phyloP scores from a whole-genome alignment of 2,113 vertebrate genomes.

The Urocolius indicus region DNA sequence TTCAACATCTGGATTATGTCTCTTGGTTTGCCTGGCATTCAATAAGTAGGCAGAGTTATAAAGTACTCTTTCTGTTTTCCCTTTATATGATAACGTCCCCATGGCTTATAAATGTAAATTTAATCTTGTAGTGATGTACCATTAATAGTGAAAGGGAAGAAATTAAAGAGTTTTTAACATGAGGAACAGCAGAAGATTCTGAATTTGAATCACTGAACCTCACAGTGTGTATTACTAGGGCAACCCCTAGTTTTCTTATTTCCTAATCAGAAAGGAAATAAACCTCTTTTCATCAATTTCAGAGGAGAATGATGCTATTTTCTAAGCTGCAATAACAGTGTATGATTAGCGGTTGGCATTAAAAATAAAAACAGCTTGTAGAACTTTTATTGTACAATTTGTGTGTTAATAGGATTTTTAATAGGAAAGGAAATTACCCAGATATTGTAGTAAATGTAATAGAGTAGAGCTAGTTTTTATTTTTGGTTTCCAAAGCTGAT shows the following conservation, averaged over 20 bases:
- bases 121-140: background rate
- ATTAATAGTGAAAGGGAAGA: background rate
- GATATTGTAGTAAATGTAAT: background rate
- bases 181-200: background rate
- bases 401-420: conserved; percentile 18
- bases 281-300: background rate
- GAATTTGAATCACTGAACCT: background rate
- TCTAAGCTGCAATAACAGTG: background rate
- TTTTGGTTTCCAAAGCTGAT: background rate
- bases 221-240: background rate
- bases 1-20: conserved; percentile 2
- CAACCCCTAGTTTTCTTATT: background rate
- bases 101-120: background rate
- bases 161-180: background rate
- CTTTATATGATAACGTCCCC: background rate
- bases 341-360: background rate
- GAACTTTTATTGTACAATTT: background rate
- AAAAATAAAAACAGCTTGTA: background rate
- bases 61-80: background rate
- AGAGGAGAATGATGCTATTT: background rate
- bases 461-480: background rate
- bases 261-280: background rate
- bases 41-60: background rate
- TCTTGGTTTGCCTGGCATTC: conserved; percentile 2
- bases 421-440: background rate